Conservation (phyloP, 2,888 invertebrate genomes). For the Pseudoips prasinana region DNA sequence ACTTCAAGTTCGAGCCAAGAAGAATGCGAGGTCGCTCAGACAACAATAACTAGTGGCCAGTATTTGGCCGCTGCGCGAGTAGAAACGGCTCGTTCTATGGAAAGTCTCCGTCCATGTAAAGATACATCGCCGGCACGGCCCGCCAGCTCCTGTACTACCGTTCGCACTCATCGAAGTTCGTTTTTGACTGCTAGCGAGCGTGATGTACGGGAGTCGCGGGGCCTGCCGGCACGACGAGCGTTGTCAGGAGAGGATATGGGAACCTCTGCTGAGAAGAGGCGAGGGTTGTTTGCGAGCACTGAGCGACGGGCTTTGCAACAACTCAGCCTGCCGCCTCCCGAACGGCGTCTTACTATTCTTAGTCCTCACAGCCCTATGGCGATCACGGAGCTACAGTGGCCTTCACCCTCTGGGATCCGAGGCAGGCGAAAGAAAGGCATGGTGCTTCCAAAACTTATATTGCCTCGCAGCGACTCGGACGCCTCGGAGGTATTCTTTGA, state of each 20-base stretch:
- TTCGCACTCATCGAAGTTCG: slow-evolving; percentile 81
- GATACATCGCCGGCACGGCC: slow-evolving; percentile 80
- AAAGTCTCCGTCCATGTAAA: slow-evolving; percentile 83
- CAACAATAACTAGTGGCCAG: slow-evolving; percentile 71
- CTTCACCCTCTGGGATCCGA: slow-evolving; percentile 81
- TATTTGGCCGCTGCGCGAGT: slow-evolving; percentile 79
- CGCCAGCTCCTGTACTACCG: slow-evolving; percentile 73
- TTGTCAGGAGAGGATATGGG: slow-evolving; percentile 84
- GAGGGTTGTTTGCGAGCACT: slow-evolving; percentile 86
- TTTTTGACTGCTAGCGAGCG: slow-evolving; percentile 85
- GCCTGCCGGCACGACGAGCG: slow-evolving; percentile 83
- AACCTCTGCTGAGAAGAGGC: slow-evolving; percentile 83
- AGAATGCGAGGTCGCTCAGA: slow-evolving; percentile 83
- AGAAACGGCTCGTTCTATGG: slow-evolving; percentile 86
- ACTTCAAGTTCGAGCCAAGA: slow-evolving; percentile 88
- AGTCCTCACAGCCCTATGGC: slow-evolving; percentile 91
- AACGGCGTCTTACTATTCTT: slow-evolving; percentile 87
- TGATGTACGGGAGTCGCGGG: slow-evolving; percentile 85
- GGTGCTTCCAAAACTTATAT: slow-evolving; percentile 87
- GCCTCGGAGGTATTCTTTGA: slow-evolving; percentile 85
- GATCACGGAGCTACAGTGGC: slow-evolving; percentile 84
- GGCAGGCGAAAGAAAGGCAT: slow-evolving; percentile 87
- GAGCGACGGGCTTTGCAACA: slow-evolving; percentile 85
- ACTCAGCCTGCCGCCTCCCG: slow-evolving; percentile 86
- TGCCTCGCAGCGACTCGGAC: slow-evolving; percentile 89